phyloP scores from a whole-genome alignment of 2,113 vertebrate species.

The Hemiprocne comata region DNA sequence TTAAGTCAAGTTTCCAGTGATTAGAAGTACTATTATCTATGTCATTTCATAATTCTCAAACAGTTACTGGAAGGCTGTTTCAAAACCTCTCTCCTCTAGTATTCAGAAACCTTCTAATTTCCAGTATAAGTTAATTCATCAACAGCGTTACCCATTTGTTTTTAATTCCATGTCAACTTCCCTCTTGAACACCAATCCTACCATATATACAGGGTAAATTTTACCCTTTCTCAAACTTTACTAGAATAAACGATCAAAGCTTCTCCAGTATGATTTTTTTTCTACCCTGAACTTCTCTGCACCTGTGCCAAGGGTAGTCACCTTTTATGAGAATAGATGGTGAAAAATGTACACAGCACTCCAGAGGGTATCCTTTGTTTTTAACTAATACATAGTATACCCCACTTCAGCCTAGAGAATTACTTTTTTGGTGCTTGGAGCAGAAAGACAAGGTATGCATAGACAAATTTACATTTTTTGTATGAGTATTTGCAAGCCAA shows the following conservation, averaged over 20 bases:
- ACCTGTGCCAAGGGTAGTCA: background rate
- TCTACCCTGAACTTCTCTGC: background rate
- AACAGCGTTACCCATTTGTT: background rate
- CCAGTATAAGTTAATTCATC: background rate
- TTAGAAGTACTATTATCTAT: background rate
- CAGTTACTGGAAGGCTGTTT: background rate
- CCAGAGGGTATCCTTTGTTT: background rate
- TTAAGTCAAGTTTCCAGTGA: background rate
- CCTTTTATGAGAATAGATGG: background rate
- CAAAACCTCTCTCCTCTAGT: too few species aligned
- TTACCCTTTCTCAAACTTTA: background rate
- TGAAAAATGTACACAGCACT: background rate
- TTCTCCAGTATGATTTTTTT: background rate
- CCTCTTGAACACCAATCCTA: background rate
- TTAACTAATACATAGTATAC: background rate
- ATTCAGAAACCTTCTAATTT: background rate
- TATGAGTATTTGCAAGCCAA: background rate
- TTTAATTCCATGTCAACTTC: background rate
- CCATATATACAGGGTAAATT: background rate
- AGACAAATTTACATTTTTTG: background rate
- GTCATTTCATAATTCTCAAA: background rate
- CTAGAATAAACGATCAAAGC: background rate
- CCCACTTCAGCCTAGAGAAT: background rate
- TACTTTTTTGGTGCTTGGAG: background rate
- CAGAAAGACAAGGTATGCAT: background rate